Conservation (phyloP, 2,888 invertebrate species). For the Lasioglossum malachurum region DNA sequence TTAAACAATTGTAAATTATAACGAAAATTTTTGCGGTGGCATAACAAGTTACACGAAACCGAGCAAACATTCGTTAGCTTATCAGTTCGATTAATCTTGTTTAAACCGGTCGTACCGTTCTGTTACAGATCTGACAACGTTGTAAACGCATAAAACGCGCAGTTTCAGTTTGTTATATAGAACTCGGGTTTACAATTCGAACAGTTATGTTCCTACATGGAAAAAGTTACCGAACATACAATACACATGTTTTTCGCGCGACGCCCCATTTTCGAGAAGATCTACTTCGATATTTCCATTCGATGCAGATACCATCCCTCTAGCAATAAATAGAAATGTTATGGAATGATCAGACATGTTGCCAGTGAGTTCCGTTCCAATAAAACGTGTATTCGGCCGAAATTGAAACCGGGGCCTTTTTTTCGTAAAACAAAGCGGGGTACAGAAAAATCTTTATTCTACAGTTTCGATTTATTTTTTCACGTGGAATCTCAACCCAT, state of each 20-base stretch:
- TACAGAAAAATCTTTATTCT: neutral
- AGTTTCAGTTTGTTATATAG: neutral
- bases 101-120: neutral
- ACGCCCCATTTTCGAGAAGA: neutral
- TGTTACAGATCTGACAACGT: neutral
- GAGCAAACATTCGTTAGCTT: neutral
- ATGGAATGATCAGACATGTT: neutral
- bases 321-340: constrained; percentile 1
- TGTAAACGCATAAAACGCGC: neutral
- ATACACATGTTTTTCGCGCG: neutral
- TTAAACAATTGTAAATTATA: neutral
- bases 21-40: neutral
- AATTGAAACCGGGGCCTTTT: neutral
- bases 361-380: neutral
- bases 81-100: constrained; percentile 1
- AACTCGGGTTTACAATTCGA: neutral
- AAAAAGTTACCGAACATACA: neutral
- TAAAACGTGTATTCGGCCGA: neutral
- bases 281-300: constrained; percentile 4
- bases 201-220: neutral
- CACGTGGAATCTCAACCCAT: neutral
- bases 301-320: neutral
- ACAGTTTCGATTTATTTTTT: neutral
- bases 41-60: neutral
- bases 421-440: neutral